Conservation (phyloP, 2,888 invertebrate genomes). For the Hirtodrosophila cameraria region DNA sequence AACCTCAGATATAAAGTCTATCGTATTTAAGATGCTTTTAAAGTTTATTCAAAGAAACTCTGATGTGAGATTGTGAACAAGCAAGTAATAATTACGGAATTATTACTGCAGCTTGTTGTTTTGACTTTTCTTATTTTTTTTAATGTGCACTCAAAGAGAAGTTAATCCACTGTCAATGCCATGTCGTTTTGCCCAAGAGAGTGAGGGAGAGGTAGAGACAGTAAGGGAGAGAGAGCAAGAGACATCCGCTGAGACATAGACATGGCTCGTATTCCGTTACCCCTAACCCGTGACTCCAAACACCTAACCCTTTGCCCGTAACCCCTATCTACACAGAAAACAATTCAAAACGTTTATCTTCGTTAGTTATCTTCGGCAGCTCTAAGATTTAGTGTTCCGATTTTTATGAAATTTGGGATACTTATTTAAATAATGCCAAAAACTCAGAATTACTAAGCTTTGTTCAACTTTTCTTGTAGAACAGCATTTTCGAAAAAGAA, state of each 20-base stretch:
- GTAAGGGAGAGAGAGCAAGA: too few species aligned
- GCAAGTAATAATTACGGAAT: conserved; percentile 52
- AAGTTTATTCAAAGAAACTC: conserved; percentile 11
- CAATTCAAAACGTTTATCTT: too few species aligned
- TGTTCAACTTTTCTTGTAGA: too few species aligned
- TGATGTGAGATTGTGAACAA: conserved; percentile 30
- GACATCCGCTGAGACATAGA: conserved; percentile 5
- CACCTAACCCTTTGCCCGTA: conserved; percentile 15
- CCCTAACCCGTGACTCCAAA: conserved; percentile 20
- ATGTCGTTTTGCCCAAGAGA: neutral
- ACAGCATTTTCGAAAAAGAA: too few species aligned
- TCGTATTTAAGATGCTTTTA: neutral
- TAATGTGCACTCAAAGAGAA: conserved; percentile 19
- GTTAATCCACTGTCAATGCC: neutral
- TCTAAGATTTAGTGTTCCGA: too few species aligned
- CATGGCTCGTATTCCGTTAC: conserved; percentile 1
- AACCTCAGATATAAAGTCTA: too few species aligned
- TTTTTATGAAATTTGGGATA: too few species aligned
- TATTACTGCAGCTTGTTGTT: conserved; percentile 31
- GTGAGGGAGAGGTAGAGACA: too few species aligned
- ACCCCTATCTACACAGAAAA: conserved; percentile 40
- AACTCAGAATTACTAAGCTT: too few species aligned
- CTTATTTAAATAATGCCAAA: too few species aligned
- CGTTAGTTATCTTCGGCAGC: too few species aligned
- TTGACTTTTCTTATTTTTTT: conserved; percentile 19